Base-by-base conservation (phyloP, 2,113 vertebrate genomes). In the Colossoma macropomum region DNA sequence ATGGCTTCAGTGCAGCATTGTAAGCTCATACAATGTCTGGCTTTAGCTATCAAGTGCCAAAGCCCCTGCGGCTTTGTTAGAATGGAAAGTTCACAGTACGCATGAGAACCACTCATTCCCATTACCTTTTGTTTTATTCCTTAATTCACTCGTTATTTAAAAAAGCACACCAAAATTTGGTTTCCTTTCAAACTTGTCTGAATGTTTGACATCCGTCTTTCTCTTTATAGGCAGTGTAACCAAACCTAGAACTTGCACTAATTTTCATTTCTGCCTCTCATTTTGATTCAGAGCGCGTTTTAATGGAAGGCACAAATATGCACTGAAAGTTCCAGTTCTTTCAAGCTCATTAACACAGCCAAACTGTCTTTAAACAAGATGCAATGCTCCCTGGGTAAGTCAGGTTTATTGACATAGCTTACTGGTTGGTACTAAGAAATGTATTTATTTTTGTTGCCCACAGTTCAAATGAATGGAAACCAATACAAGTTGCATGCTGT, bases 11-110 rank as follows among this genome's bases (percentile, higher is more conserved):
- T 70, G 72, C 54, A 19, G 85, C 68, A 85, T 86, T 90, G 88
- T 86, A 79, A 78, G 7, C 48, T 48, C 70, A 76, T 85, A 90
- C 91, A 90, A 89, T 88, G 89, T 83, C 54, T 0, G 79, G 83
- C 84, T 90, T 89, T 85, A 85, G 79, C 70, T 79, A 82, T 69
- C 32, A 73, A 85, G 81, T 81, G 69, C 84, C 79, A 85, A 89
- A 86, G 32, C 82, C 79, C 77, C 60, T 23, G 15, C 28, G 62
- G 81, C 84, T 89, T 89, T 89, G 86, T 87, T 82, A 72, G 7
- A 78, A 56, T 77, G 30, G 62, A 59, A 71, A 81, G 66, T 68
- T 77, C 72, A 70, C 27, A 85, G 60, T 86, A 79, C 66, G 69
- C 82, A 81, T 73, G 74, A 77, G 72, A 77, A 82, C 71, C 25